Evolutionary conservation across 2,797 vertebrate genomes (phyloP).

Genomic region (Melanotaenia nigrans): DNA sequence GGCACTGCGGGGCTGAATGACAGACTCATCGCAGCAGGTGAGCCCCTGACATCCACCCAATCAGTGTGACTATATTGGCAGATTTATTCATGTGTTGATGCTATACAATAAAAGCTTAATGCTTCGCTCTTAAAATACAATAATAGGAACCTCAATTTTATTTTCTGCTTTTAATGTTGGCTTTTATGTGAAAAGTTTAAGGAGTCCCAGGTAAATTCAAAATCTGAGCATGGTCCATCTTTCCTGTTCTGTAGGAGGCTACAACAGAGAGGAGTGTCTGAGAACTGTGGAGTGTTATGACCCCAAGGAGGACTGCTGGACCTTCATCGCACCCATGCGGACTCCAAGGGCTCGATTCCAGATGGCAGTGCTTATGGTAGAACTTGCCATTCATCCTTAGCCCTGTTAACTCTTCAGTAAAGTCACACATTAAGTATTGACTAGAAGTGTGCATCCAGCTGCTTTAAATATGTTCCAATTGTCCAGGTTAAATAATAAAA

Average conservation of each 20-base stretch:
- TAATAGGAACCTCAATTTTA: no score
- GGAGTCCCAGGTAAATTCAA: fast-evolving
- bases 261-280: conserved; percentile 97
- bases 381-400: neutral
- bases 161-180: neutral
- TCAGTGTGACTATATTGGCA: neutral
- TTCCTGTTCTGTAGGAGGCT: conserved; percentile 86
- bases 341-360: conserved; percentile 97
- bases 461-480: conserved; percentile 3
- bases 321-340: conserved; percentile 95
- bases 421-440: neutral
- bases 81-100: neutral
- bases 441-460: neutral
- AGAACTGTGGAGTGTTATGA: conserved; percentile 97
- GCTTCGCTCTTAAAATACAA: no score
- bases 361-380: conserved; percentile 97
- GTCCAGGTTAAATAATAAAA: conserved; percentile 20
- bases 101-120: no score
- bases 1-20: conserved; percentile 90
- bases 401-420: conserved; percentile 15
- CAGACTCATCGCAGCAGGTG: conserved; percentile 93
- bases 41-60: neutral
- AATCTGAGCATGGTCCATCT: conserved; percentile 1
- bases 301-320: conserved; percentile 90
- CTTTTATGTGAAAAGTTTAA: neutral